Percentiles rank a stretch among this genome's conserved stretches.
phyloP scores from a whole-genome alignment of 2,888 invertebrate species.

The Galerucella pusilla region DNA sequence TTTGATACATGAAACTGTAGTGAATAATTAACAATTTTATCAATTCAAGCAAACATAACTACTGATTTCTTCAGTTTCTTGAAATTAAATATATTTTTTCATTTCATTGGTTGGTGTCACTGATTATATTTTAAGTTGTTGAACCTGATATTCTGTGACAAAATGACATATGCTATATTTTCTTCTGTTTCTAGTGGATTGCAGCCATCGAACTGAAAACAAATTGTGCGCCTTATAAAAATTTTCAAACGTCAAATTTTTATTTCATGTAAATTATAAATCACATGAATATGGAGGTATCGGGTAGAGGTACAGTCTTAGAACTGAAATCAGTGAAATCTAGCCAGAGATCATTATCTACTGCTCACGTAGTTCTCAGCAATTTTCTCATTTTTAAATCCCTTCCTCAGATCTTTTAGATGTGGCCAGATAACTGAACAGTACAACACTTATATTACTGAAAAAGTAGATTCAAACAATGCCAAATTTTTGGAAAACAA shows the following conservation, averaged over 20 bases:
- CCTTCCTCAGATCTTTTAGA: too few species aligned
- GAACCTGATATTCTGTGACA: background rate
- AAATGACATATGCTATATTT: background rate
- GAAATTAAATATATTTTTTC: background rate
- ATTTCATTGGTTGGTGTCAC: background rate
- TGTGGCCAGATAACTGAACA: too few species aligned
- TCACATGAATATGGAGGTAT: too few species aligned
- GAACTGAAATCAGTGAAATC: too few species aligned
- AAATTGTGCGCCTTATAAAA: background rate
- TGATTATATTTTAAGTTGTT: background rate
- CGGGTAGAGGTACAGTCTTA: too few species aligned
- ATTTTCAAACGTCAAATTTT: too few species aligned
- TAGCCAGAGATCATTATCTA: too few species aligned
- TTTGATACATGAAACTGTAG: background rate
- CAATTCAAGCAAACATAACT: background rate
- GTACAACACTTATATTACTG: too few species aligned
- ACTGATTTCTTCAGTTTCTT: background rate
- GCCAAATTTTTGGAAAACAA: background rate
- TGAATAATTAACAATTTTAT: background rate
- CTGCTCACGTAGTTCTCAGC: too few species aligned
- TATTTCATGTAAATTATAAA: too few species aligned
- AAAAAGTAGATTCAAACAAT: background rate
- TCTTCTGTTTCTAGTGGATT: background rate
- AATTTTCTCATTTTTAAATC: too few species aligned
- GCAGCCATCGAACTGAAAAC: background rate